Conservation (phyloP, 2,113 vertebrate species). For the Puma concolor region DNA sequence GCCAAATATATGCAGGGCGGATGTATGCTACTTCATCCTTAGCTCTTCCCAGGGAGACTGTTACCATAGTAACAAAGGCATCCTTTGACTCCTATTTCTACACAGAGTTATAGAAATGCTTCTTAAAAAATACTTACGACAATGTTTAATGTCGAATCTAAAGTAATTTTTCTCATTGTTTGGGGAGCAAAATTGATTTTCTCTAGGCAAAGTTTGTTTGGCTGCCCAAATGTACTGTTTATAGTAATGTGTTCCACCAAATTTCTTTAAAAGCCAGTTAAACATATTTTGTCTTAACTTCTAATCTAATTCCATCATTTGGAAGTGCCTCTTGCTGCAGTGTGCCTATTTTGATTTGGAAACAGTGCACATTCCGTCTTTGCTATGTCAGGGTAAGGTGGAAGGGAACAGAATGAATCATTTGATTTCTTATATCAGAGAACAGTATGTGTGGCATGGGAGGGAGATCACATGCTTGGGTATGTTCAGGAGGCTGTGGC, state of each 20-base stretch:
- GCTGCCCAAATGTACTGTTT: constrained; percentile 77
- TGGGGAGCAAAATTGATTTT: constrained; percentile 68
- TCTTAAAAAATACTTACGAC: constrained; percentile 57
- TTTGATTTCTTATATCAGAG: constrained; percentile 14
- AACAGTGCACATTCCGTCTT: constrained; percentile 66
- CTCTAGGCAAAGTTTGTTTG: constrained; percentile 80
- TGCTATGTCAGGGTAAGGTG: constrained; percentile 65
- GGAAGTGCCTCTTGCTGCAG: constrained; percentile 70
- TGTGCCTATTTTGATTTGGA: constrained; percentile 74
- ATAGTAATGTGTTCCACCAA: constrained; percentile 79
- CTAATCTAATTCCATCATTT: constrained; percentile 79
- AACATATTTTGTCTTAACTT: constrained; percentile 80
- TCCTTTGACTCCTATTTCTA: constrained; percentile 75
- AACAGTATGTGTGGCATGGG: not conserved
- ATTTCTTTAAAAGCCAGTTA: constrained; percentile 82
- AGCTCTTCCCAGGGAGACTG: constrained; percentile 45
- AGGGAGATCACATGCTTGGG: not conserved
- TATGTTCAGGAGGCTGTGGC: not conserved
- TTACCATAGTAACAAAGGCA: constrained; percentile 68
- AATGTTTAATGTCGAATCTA: constrained; percentile 72
- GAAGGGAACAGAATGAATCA: constrained; percentile 53
- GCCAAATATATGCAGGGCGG: constrained; percentile 61
- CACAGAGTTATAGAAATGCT: constrained; percentile 69
- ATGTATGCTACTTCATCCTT: constrained; percentile 65
- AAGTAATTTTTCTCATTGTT: constrained; percentile 77